A percentile compares a stretch with the other conserved stretches of the same genome.
Evolutionary conservation across 2,797 vertebrate species (phyloP).

Genomic region (Distichodus sexfasciatus): DNA sequence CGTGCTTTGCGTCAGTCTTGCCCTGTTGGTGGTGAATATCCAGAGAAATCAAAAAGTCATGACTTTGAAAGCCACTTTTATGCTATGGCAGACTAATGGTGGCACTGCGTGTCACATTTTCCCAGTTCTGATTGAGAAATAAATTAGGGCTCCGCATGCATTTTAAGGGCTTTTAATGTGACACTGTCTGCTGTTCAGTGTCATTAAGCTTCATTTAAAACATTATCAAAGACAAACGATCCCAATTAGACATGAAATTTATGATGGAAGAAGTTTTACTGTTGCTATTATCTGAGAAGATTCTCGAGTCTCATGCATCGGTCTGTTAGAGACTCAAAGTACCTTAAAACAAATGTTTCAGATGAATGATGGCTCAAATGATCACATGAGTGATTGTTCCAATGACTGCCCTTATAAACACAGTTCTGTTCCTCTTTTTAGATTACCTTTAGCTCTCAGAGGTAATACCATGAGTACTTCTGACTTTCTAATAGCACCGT

Average conservation of each 20-base stretch:
- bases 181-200: constrained; percentile 48
- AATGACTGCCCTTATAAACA: background rate
- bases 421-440: background rate
- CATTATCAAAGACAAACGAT: constrained; percentile 50
- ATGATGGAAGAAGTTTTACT: constrained; percentile 40
- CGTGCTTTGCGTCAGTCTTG: constrained; percentile 31
- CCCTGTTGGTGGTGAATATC: constrained; percentile 44
- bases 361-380: constrained; percentile 25
- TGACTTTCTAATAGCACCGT: constrained; percentile 26
- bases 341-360: constrained; percentile 27
- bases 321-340: constrained; percentile 25
- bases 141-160: constrained; percentile 45
- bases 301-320: constrained; percentile 21
- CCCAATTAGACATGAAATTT: constrained; percentile 47
- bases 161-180: constrained; percentile 51
- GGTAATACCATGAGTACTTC: constrained; percentile 26
- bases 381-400: constrained; percentile 23
- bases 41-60: constrained; percentile 44
- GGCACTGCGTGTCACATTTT: constrained; percentile 29
- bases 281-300: constrained; percentile 39
- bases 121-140: constrained; percentile 46
- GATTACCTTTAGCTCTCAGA: constrained; percentile 18
- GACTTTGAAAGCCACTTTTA: constrained; percentile 44
- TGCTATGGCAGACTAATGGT: constrained; percentile 40
- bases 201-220: constrained; percentile 50